Base-by-base conservation (phyloP, 92 coral and sea anemone species). In the Zoanthus gigantus region DNA sequence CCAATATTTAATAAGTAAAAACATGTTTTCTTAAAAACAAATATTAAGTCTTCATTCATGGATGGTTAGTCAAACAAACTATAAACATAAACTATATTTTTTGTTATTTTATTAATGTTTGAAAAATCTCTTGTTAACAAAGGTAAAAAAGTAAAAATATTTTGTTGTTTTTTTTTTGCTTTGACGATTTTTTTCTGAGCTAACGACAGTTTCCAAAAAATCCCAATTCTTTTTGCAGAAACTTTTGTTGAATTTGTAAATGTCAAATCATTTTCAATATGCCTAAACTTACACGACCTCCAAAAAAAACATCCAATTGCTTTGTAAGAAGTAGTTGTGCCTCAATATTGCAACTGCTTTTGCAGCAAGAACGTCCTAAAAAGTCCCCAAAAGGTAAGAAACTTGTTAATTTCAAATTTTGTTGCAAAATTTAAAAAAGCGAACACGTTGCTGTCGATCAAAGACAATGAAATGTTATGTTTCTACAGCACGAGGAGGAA, bases 391-490 rank as follows among this genome's bases (percentile, higher is more conserved):
- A 58, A 0, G 65, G 18, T 16, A 58, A 23, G 9, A 16, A 8
- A 16, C 69, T 69, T 9, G 46, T 69, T 14, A 30, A 30, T 69
- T 31, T 69, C 74, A 34, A 69, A 31, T 12, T 69, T 69, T 69
- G 45, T 69, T 16, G 9, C 28, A 63, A 30, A 16, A 16, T 63
- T 63, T 63, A 34, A 32, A 9, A 69, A 69, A 10, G 9, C 74
- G 46, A 69, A 69, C 74, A 69, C 74, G 74, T 17, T 63, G 6
- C 74, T 10, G 16, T 69, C 45, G 46, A 69, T 69, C 74, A 69
- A 69, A 69, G 14, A 69, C 74, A 69, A 69, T 69, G 74, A 17
- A 69, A 69, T 50, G 56, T 50, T 50, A 69, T 29, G 46, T 69
- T 4, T n/a, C 4, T n/a, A 28, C 28, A 17, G 66, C 23, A 14